Evolutionary conservation across 2,797 vertebrate species (phyloP).

Genomic region (Psittacula echo): DNA sequence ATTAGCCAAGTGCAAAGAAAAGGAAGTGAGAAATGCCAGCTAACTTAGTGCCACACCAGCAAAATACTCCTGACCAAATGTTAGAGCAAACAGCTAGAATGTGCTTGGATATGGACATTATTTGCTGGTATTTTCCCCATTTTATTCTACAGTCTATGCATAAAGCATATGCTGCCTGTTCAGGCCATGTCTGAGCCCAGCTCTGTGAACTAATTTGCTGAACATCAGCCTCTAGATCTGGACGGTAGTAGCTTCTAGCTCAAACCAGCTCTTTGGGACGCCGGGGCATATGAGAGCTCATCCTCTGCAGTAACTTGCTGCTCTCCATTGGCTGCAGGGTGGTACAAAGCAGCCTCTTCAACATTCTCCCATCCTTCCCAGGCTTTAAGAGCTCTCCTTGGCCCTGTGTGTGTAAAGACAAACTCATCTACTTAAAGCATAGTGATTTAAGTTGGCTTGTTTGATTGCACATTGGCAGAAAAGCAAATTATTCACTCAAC

Average conservation of each 20-base stretch:
- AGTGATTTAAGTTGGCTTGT: background rate
- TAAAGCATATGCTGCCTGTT: background rate
- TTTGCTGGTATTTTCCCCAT: background rate
- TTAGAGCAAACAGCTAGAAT: background rate
- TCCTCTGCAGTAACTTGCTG: background rate
- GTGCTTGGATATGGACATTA: too few relatives aligned
- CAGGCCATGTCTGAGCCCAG: too few relatives aligned
- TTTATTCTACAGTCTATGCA: background rate
- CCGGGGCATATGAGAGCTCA: accelerated
- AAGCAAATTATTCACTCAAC: too few relatives aligned
- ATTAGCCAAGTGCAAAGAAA: background rate
- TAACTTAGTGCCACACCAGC: accelerated
- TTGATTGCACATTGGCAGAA: background rate
- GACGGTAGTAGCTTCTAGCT: background rate
- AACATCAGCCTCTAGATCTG: background rate
- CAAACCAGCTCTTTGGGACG: background rate
- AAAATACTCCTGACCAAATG: background rate
- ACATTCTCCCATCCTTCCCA: too few relatives aligned
- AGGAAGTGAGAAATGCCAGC: background rate
- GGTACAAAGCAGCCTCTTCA: background rate
- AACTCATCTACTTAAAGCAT: background rate
- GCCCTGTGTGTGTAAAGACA: accelerated
- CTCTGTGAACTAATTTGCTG: background rate
- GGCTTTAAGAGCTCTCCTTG: too few relatives aligned
- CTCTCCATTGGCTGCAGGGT: background rate